Conservation (phyloP, 2,888 invertebrate genomes). For the Lochmaea crataegi region DNA sequence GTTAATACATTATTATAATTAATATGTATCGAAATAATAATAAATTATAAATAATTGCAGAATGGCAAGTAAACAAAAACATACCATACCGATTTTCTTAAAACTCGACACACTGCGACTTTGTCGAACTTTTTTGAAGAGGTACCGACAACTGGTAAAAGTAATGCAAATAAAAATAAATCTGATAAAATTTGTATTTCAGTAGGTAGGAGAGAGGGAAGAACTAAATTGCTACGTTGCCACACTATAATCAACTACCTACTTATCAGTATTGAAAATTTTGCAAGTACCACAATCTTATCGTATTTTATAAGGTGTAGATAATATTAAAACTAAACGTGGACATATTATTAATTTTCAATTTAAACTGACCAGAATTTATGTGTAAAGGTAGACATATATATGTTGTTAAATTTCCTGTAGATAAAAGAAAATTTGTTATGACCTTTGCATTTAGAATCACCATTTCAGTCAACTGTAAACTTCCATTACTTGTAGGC, state of each 20-base stretch:
- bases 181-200: constrained; percentile 53
- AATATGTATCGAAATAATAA: no score
- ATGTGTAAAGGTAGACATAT: neutral
- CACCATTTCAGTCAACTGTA: no score
- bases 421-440: constrained; percentile 1
- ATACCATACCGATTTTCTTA: constrained; percentile 20
- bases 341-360: neutral
- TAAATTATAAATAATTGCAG: neutral
- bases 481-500: no score
- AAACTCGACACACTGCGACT: constrained; percentile 8
- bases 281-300: constrained; percentile 30
- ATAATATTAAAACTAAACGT: neutral
- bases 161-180: constrained; percentile 46
- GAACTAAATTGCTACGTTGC: constrained; percentile 30
- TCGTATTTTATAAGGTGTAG: constrained; percentile 9
- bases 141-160: constrained; percentile 49
- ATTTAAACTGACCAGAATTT: neutral
- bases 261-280: constrained; percentile 32
- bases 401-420: neutral
- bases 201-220: constrained; percentile 40
- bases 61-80: neutral
- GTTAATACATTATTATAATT: no score
- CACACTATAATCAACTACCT: constrained; percentile 22
- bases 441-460: neutral
- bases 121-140: constrained; percentile 47